Evolutionary conservation across 2,888 invertebrate species (phyloP), one percentile per base, ranked within the genome.

Genomic region (Portevinia maculata): DNA sequence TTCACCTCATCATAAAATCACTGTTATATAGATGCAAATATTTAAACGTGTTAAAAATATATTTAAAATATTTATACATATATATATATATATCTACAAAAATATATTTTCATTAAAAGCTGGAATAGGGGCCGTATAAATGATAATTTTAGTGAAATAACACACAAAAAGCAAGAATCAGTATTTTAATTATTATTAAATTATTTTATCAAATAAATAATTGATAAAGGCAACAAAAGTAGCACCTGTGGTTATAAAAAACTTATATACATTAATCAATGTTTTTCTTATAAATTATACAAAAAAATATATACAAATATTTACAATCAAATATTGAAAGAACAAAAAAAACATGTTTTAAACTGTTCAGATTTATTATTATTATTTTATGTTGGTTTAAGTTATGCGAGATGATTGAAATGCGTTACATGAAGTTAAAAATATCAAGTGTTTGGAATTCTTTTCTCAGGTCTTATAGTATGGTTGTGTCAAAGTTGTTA

Each of bases 71-170:
- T 46, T 52, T 70, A 69, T 41, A 62, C 60, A 46, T 59, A 65
- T 57, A 53, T 48, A 37, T 41, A 57, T 32, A 64, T 17, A 70
- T 15, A 53, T 30, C 41, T 78, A 13, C 41, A 19, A 6, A 44
- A 44, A 62, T 75, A 55, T 64, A 57, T 70, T 75, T 74, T 69
- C 39, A 60, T 69, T 70, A 62, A 65, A 81, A 83, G 81, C 81
- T 83, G 81, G 81, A 83, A 76, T 83, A 83, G 81, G 81, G 81
- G 81, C 81, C 81, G 76, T 83, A 71, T 71, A 69, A 62, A 50
- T 59, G 30, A 71, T 71, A 83, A 65, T 65, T 65, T 76, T 59
- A 83, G 71, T 60, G 64, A 76, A 65, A 65, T 30, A 52, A 50
- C 48, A 62, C 53, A 69, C 9, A 44, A 60, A 67, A 53, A 48